Conservation (phyloP, 37 sponge, comb jelly and placozoan genomes). For the Chondrosia reniformis region DNA sequence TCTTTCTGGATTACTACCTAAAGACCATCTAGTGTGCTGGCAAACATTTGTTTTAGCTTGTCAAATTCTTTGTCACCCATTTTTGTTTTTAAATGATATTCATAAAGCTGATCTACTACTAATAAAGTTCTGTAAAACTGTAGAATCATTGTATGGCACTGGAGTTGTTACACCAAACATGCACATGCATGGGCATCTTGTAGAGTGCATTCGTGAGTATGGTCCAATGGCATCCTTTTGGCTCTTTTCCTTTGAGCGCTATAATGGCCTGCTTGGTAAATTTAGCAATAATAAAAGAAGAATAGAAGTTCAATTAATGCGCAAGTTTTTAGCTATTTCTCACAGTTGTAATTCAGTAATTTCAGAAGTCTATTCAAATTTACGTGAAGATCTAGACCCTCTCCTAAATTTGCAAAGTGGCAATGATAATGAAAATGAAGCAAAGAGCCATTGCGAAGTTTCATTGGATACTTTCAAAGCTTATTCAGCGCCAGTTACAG, state of each 20-base stretch:
- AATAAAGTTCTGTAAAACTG: background rate
- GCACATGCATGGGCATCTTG: constrained; percentile 14
- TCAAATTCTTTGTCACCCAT: background rate
- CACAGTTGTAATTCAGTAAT: too few relatives aligned
- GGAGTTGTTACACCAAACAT: constrained; percentile 10
- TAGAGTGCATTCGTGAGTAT: background rate
- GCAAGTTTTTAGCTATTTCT: background rate
- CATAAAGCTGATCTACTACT: background rate
- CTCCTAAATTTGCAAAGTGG: too few relatives aligned
- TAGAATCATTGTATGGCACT: background rate
- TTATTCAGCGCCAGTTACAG: too few relatives aligned
- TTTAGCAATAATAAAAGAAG: background rate
- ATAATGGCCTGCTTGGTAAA: background rate
- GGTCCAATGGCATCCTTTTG: background rate
- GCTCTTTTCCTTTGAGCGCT: constrained; percentile 19
- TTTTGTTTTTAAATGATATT: too few relatives aligned
- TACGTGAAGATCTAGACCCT: too few relatives aligned
- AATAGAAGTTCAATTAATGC: constrained; percentile 26
- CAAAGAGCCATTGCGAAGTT: too few relatives aligned
- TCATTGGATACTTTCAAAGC: too few relatives aligned
- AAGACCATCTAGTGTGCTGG: too few relatives aligned
- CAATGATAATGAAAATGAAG: too few relatives aligned
- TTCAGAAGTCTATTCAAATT: too few relatives aligned
- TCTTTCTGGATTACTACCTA: background rate
- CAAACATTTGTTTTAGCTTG: background rate